These are phyloP conservation scores for Melangyna quadrimaculata DNA, from an alignment of 2,888 invertebrate species.

Conservation along the genomic window DNA sequence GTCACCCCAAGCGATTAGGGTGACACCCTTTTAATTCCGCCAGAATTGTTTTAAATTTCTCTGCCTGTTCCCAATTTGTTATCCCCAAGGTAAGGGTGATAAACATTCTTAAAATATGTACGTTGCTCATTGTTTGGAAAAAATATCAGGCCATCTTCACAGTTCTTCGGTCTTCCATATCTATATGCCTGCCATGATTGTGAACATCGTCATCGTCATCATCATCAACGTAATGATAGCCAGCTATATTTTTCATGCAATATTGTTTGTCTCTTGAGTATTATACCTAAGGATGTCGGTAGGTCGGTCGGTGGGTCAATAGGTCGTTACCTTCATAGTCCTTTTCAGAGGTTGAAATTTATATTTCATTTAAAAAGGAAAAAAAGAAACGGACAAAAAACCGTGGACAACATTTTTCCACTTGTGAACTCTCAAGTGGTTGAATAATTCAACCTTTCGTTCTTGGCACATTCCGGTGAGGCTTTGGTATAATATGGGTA, in stretches of 20 bases:
- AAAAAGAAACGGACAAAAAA: not conserved
- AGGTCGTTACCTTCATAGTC: not conserved
- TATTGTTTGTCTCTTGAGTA: constrained; percentile 17
- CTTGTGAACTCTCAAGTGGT: constrained; percentile 16
- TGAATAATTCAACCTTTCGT: constrained; percentile 12
- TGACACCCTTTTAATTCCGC: not conserved
- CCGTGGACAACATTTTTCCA: constrained; percentile 12
- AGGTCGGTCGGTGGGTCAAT: too few species aligned
- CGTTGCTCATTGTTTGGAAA: not conserved
- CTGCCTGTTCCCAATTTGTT: not conserved
- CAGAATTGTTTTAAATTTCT: constrained; percentile 1
- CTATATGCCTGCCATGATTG: not conserved
- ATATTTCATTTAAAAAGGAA: constrained; percentile 4
- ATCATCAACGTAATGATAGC: not conserved
- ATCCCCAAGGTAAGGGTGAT: not conserved
- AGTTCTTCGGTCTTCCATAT: too few species aligned
- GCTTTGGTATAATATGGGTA: not conserved
- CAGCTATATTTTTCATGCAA: constrained; percentile 1
- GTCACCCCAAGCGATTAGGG: not conserved
- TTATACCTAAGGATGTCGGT: not conserved
- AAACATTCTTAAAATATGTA: constrained; percentile 5
- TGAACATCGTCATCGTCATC: not conserved
- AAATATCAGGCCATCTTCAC: not conserved
- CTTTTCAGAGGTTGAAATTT: not conserved
- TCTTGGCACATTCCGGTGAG: not conserved